Evolutionary conservation across 2,113 vertebrate species (phyloP), one percentile per base, ranked within the genome.

Genomic region (Prietella phreatophila): DNA sequence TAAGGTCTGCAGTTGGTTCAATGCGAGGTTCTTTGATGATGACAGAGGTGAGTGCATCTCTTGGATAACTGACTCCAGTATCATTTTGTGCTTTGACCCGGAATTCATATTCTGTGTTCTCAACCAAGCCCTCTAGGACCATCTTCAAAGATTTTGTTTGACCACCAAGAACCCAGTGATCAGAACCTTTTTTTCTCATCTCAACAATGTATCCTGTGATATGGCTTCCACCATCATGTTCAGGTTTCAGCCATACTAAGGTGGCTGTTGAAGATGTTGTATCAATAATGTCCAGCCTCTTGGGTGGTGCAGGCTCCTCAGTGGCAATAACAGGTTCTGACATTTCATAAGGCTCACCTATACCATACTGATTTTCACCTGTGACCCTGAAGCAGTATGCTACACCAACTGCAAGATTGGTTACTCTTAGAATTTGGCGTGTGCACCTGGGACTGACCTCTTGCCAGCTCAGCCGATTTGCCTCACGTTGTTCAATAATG

Each of bases 61-160:
- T 96, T n/a, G 98, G 96, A 61, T 99, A 95, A 81, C 98, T 98
- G 88, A 97, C 95, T 90, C 98, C 98, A 87, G 97, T 96, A 86
- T 99, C 96, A 82, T 99, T 99, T 93, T 95, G 97, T 15, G 98
- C 98, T 89, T 94, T 98, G 88, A 99, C 96, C 1, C 97, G 96
- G 94, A 99, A 99, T 88, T 99, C 97, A 87, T 99, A 99, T 90
- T 99, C 97, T 2, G 95, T 97, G 91, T 99, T 99, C 89, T 99
- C 97, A 60, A 94, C 93, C 39, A 99, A 95, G 87, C 96, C 96
- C 90, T 99, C 96, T 82, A 99, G 93, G 4, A 96, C 95, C 93
- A 98, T 96, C 92, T 97, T 99, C 71, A 95, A 93, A 87, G 96
- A 96, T 92, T 99, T 99, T 61, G 96, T 97, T 88, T 97, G 96